Evolutionary conservation across 2,888 invertebrate species (phyloP), one percentile per base, ranked within the genome.

Genomic region (Neoascia interrupta): DNA sequence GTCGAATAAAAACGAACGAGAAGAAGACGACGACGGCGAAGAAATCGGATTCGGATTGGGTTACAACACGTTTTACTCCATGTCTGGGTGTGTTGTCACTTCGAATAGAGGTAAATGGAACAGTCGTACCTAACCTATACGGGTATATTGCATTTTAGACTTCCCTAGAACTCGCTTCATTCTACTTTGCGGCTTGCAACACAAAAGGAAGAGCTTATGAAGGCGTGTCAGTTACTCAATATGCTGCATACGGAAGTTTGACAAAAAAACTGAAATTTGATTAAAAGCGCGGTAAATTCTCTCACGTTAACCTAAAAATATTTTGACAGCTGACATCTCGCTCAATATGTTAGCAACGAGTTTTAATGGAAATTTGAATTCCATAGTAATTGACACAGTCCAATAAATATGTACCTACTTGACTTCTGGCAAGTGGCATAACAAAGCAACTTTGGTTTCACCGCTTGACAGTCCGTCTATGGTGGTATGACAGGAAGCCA

Each of bases 181-280:
- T 28, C 26, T 56, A 8, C 13, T n/a, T n/a, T n/a, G 47, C 10
- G 53, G 21, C 18, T 18, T 3, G 18, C 23, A 36, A 15, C 28
- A 13, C 28, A 56, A 41, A 39, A 18, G 13, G 19, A 56, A 56
- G 23, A 54, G 26, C 39, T n/a, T 11, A 54, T 54, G 54, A 11
- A 75, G 54, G 56, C 43, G 70, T 37, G 56, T 56, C 43, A 63
- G 75, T 63, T 63, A 75, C 23, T 21, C 31, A 56, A 70, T 75
- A 63, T 37, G 36, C 18, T 3, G 1, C 49, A 51, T 31, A 26
- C 61, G 75, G 69, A 75, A 70, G 75, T 75, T 69, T 37, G 63
- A 69, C 49, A 75, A 69, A 31, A 36, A 26, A 53, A 41, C 19
- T 37, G 23, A 37, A 26, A 37, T 37, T 23, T 53, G 36, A 53